Conservation (phyloP, 2,113 vertebrate species). For the Strix uralensis region DNA sequence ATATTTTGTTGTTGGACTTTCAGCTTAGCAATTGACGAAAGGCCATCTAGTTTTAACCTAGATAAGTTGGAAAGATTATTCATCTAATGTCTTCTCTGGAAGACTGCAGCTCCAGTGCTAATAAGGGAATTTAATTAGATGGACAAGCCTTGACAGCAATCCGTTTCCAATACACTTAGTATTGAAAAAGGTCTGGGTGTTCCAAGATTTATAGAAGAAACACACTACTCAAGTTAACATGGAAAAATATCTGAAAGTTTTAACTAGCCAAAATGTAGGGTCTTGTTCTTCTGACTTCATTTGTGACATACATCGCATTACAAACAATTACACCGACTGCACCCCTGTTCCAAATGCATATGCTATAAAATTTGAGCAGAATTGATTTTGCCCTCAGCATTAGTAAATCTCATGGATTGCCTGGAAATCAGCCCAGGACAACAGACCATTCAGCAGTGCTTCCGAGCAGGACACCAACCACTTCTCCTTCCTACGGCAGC, state of each 20-base stretch:
- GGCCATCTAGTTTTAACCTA: not conserved
- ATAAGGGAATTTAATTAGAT: conserved; percentile 57
- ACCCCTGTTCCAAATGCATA: not conserved
- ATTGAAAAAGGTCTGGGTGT: conserved; percentile 34
- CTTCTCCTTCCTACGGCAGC: not conserved
- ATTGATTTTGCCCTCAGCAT: not conserved
- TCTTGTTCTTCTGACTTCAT: not conserved
- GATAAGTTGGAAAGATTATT: conserved; percentile 10
- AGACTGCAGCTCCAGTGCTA: conserved; percentile 11
- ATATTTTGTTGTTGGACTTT: not conserved
- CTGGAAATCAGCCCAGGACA: not conserved
- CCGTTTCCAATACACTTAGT: conserved; percentile 41
- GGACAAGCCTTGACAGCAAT: conserved; percentile 52
- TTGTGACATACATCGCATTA: not conserved
- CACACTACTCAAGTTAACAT: not conserved
- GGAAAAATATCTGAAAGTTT: not conserved
- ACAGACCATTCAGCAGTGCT: not conserved
- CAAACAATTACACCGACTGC: not conserved
- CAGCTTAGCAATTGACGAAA: not conserved
- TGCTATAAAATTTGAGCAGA: not conserved
- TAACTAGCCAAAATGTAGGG: not conserved
- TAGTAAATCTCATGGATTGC: not conserved
- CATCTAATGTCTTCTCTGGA: not conserved
- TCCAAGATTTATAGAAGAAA: conserved; percentile 12
- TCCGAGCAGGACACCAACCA: not conserved